Evolutionary conservation across 2,888 invertebrate genomes (phyloP), one percentile per base, ranked within the genome.

Genomic region (Nemotelus pantherinus): DNA sequence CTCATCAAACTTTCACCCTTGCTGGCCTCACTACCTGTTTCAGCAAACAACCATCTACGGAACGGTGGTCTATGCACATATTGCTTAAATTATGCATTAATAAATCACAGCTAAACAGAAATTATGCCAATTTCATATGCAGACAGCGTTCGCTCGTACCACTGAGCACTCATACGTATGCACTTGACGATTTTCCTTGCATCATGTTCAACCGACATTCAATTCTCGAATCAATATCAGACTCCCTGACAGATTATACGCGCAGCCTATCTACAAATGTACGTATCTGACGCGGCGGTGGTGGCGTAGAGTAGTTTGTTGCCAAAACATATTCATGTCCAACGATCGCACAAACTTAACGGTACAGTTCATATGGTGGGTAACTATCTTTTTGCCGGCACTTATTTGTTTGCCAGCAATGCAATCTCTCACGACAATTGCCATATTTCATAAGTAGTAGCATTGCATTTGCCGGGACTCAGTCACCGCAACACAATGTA

Each of bases 1-100:
- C 60, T 7, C 7, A 60, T n/a, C 39, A 39, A 60, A 60, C 60
- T 60, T 60, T 60, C 60, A 60, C 60, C 60, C 39, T 39, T 60
- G 25, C 3, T 7, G 41, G 41, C 4, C 3, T 60, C 41, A 60
- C 39, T 7, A 7, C 3, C 60, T 25, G 25, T 25, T 25, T 25
- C n/a, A 3, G 60, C 3, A 60, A 7, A 7, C 60, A 60, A 41
- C 39, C 41, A 60, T 3, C 60, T 41, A 25, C 7, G n/a, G 41
- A 60, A 60, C 1, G 25, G 25, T 25, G 25, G n/a, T 60, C 60
- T 60, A 25, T 60, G 60, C 25, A 60, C 39, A 60, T 60, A 41
- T 60, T 7, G 25, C 25, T 39, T 60, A 39, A 60, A 4, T 41
- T 10, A 60, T 43, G 60, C 60, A 60, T 60, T 60, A 25, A 58